phyloP scores from a whole-genome alignment of 1,140 invertebrate species.

The Linepithema humile region DNA sequence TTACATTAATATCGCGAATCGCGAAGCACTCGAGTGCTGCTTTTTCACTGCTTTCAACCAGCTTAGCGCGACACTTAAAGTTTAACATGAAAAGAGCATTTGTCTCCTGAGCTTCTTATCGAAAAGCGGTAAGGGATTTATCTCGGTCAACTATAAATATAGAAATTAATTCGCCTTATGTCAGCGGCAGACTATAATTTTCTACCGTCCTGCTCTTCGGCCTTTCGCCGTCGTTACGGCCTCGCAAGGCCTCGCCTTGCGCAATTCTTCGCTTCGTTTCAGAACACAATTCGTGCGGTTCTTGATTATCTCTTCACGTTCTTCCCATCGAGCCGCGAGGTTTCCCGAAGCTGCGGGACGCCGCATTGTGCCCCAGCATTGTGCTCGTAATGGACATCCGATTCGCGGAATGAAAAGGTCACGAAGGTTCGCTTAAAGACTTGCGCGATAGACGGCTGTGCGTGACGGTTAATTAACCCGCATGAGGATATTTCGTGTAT shows the following conservation, averaged over 20 bases:
- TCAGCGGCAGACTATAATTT: slow-evolving; percentile 53
- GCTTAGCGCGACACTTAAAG: background rate
- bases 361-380: slow-evolving; percentile 39
- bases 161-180: slow-evolving; percentile 57
- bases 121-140: background rate
- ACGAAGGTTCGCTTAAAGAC: slow-evolving; percentile 13
- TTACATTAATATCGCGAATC: slow-evolving; percentile 22
- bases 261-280: slow-evolving; percentile 45
- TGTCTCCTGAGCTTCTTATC: background rate
- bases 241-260: background rate
- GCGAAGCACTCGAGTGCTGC: background rate
- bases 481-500: slow-evolving; percentile 24
- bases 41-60: background rate
- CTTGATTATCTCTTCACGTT: slow-evolving; percentile 51
- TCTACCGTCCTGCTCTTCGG: background rate
- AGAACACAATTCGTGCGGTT: slow-evolving; percentile 6
- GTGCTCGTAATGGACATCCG: slow-evolving; percentile 46
- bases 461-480: slow-evolving; percentile 48
- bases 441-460: slow-evolving; percentile 27
- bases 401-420: slow-evolving; percentile 26
- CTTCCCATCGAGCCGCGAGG: slow-evolving; percentile 10
- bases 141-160: slow-evolving; percentile 11
- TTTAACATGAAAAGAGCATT: slow-evolving; percentile 23
- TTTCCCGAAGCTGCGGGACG: background rate
- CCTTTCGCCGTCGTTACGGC: background rate